Conservation (phyloP, 2,113 vertebrate species). For the Pomatostomus ruficeps region DNA sequence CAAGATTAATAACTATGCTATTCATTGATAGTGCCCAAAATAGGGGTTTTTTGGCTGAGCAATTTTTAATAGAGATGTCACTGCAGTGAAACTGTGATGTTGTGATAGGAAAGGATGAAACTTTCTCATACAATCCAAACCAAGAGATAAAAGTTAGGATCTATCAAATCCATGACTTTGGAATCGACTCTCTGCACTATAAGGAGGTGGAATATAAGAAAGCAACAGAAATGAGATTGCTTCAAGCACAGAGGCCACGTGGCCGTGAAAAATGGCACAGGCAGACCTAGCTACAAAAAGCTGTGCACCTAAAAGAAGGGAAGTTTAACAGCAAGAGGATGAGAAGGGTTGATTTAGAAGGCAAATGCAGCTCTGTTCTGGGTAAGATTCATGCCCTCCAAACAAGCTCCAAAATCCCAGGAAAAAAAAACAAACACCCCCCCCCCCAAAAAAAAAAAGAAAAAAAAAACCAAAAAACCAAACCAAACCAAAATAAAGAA, state of each 20-base stretch:
- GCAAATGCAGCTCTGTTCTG: neutral
- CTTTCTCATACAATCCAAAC: neutral
- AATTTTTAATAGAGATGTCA: neutral
- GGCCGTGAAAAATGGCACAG: neutral
- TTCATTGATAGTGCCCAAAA: neutral
- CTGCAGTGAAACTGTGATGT: neutral
- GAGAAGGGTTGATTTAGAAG: neutral
- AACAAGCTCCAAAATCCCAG: neutral
- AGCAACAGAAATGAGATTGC: neutral
- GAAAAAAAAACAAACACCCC: no score
- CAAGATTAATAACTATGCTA: neutral
- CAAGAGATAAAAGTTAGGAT: neutral
- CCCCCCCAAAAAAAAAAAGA: neutral
- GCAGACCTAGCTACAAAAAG: neutral
- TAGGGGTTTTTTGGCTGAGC: accelerated
- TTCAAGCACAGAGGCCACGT: neutral
- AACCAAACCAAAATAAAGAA: neutral
- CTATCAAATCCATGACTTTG: neutral
- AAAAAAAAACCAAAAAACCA: neutral
- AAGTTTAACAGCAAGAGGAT: neutral
- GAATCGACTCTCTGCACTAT: neutral
- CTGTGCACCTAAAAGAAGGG: neutral
- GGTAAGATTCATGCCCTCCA: neutral
- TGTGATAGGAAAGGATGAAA: neutral
- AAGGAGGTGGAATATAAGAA: neutral